Evolutionary conservation across 2,113 vertebrate species (phyloP), one percentile per base, ranked within the genome.

Genomic region (Excalfactoria chinensis): DNA sequence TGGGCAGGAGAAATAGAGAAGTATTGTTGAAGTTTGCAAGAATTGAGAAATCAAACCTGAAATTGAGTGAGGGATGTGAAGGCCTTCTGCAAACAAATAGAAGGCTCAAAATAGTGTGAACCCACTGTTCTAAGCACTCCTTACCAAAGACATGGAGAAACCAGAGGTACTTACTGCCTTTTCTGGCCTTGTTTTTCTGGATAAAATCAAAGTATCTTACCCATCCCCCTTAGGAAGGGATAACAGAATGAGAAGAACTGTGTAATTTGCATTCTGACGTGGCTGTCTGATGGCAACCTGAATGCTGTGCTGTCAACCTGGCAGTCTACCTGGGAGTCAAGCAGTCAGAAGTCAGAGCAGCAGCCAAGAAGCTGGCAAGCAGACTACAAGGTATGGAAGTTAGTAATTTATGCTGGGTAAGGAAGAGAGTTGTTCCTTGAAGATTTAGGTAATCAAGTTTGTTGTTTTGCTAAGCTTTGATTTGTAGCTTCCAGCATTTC

Each of bases 211-310:
- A 60, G 58, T 11, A 51, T 13, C 66, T 46, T 64, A 4, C n/a
- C 77, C 74, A 32, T 37, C 16, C 58, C 34, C 32, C 40, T 80
- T 58, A 8, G 1, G 1, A 79, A 84, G 86, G 80, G 55, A 37
- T 85, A 46, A 12, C 3, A 1, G 4, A 73, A 32, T 34, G 19
- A 49, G 87, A 16, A 53, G 76, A 77, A 60, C 46, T 58, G 32
- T 63, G 8, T 76, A 67, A 93, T 95, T 94, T 93, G 85, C 93
- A 93, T 93, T 58, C 59, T 89, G 84, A 66, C 1, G 37, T 76
- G 79, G 48, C 32, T 34, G 68, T 68, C 74, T 89, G 85, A 56
- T 78, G n/a, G 40, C 71, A 75, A 71, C 89, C 44, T 86, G 63
- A 4, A 37, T 6, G 4, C 19, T 0, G 22, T 22, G 10, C 73